Evolutionary conservation across 2,888 invertebrate genomes (phyloP).

Genomic region (Drosophila borborema): DNA sequence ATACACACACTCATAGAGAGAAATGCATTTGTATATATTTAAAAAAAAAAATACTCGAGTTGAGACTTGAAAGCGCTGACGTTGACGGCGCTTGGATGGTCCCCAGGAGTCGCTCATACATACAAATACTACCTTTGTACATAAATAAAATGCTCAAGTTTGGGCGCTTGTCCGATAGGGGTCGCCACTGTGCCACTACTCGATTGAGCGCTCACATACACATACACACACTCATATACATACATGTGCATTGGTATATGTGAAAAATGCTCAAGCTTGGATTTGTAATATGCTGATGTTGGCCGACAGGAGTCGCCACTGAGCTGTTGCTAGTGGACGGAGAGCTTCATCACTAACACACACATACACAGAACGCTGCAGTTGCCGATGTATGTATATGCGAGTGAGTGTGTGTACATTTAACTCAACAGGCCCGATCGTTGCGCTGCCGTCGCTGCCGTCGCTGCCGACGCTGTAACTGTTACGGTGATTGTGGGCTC

Average conservation of each 20-base stretch:
- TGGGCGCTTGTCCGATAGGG: constrained; percentile 35
- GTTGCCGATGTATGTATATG: constrained; percentile 3
- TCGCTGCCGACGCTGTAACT: constrained; percentile 25
- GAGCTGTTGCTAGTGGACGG: constrained; percentile 21
- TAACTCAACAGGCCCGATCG: constrained; percentile 28
- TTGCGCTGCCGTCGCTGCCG: constrained; percentile 19
- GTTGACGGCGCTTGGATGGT: constrained; percentile 41
- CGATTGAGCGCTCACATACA: constrained; percentile 1
- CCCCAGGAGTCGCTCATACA: constrained; percentile 41
- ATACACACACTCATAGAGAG: neutral
- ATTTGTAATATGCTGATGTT: constrained; percentile 36
- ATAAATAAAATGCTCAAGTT: constrained; percentile 16
- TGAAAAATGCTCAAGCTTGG: constrained; percentile 21
- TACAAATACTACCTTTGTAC: neutral
- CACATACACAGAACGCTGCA: neutral
- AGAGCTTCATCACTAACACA: neutral
- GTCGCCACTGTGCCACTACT: constrained; percentile 1
- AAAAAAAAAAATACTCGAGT: constrained; percentile 12
- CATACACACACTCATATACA: neutral
- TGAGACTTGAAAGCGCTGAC: constrained; percentile 43
- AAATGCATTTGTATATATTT: neutral
- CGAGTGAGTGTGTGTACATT: constrained; percentile 16
- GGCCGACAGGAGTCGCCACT: constrained; percentile 29
- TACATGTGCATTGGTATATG: neutral
- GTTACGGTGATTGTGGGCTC: constrained; percentile 35